Percentiles rank a stretch among this genome's conserved stretches.
These are phyloP conservation scores for Microtus oregoni DNA, from an alignment of 2,113 vertebrate genomes.

Conservation along the genomic window DNA sequence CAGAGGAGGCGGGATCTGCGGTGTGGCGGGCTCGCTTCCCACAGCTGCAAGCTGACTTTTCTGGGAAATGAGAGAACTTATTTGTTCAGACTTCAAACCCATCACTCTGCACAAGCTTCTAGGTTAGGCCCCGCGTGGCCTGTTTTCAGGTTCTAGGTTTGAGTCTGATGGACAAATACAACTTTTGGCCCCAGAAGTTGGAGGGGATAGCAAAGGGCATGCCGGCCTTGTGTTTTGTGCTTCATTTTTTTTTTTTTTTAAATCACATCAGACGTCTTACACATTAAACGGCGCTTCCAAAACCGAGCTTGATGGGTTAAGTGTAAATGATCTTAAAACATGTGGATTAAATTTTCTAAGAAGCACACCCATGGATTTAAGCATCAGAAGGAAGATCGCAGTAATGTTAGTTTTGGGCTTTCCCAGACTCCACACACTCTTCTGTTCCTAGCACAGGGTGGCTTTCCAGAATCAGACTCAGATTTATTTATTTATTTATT, in stretches of 20 bases:
- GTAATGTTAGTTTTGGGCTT: background rate
- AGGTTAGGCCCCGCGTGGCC: background rate
- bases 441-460: constrained; percentile 39
- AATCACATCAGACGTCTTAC: background rate
- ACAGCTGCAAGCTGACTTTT: constrained; percentile 24
- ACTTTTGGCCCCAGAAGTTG: constrained; percentile 33
- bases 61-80: constrained; percentile 61
- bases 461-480: constrained; percentile 11
- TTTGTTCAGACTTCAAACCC: constrained; percentile 53
- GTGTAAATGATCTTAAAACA: constrained; percentile 65
- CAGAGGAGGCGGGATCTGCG: constrained; percentile 60
- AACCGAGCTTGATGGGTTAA: constrained; percentile 58
- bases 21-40: constrained; percentile 67
- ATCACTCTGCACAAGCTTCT: background rate
- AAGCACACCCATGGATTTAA: constrained; percentile 50
- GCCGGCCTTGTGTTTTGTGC: background rate
- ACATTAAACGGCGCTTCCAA: constrained; percentile 53
- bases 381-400: constrained; percentile 37
- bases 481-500: background rate
- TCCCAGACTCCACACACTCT: constrained; percentile 30
- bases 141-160: constrained; percentile 52
- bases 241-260: background rate
- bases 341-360: constrained; percentile 73
- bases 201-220: background rate
- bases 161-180: constrained; percentile 20